phyloP scores from a whole-genome alignment of 2,797 vertebrate species.

The Cacajao melanocephalus region DNA sequence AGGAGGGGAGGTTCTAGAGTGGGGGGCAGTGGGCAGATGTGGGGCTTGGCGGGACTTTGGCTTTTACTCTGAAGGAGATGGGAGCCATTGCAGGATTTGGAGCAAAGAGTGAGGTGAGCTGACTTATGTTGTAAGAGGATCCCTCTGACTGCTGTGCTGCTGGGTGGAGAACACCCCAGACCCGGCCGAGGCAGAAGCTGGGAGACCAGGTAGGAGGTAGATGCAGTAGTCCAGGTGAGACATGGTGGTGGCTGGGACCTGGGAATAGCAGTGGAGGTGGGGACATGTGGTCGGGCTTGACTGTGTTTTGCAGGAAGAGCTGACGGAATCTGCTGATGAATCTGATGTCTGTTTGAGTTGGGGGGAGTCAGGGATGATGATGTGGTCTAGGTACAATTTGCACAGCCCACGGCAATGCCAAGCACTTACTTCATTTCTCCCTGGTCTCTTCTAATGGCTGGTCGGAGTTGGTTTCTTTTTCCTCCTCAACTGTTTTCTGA shows the following conservation, averaged over 20 bases:
- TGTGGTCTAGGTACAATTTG: fast-evolving
- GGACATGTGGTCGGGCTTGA: not conserved
- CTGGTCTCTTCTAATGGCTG: not conserved
- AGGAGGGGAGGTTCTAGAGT: not conserved
- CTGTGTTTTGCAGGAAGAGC: not conserved
- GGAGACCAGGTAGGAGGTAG: not conserved
- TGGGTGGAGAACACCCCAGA: not conserved
- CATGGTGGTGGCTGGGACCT: not conserved
- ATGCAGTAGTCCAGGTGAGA: not conserved
- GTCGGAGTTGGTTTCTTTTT: not conserved
- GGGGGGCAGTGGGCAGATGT: not conserved
- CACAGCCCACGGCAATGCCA: fast-evolving
- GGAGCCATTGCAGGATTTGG: not conserved
- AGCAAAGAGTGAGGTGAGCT: not conserved
- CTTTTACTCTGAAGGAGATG: not conserved
- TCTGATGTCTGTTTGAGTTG: not conserved
- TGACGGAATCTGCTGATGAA: not conserved
- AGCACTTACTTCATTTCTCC: not conserved
- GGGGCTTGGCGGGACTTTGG: not conserved
- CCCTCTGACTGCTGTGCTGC: not conserved
- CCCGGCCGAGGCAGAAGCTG: not conserved
- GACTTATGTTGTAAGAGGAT: not conserved
- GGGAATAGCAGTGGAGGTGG: not conserved
- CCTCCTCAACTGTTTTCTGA: not conserved
- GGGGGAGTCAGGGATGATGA: not conserved